Evolutionary conservation across 1,140 invertebrate genomes (phyloP), one percentile per base, ranked within the genome.

Genomic region (Polypedilum vanderplanki): DNA sequence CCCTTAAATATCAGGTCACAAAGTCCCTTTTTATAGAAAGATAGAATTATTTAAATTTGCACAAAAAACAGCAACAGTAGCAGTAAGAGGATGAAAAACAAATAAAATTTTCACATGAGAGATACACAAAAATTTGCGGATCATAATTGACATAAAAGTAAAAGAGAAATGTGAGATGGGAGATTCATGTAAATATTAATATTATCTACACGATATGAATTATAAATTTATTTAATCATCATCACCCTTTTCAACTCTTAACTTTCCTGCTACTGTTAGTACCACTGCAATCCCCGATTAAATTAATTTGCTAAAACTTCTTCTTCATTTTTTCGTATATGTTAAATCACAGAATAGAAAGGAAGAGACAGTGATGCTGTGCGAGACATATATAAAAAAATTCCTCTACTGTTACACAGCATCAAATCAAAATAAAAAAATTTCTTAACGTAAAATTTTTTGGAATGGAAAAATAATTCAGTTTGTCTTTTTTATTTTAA

Each of bases 171-270:
- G 41, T 46, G 41, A 46, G n/a, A n/a, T n/a, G n/a, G n/a, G n/a
- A 33, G 24, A 33, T 33, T 33, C 24, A 57, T 57, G 46, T 57
- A 57, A 57, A 57, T 57, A 57, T 57, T 57, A 33, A n/a, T 57
- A 57, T n/a, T 57, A 57, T 57, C 46, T 57, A 57, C 46, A 57
- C n/a, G 46, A 57, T 57, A 57, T 57, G 46, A 57, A 57, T 57
- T 57, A 57, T 57, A 57, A 57, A 57, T 57, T 57, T 57, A 57
- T 57, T 57, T 57, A 57, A 57, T 57, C 46, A 57, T 57, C 46
- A 12, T 57, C 46, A 57, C 12, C 46, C 46, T n/a, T 57, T 46
- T 46, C 41, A 12, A 9, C 41, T 57, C 3, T n/a, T 15, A 57
- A 57, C 46, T 15, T n/a, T n/a, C 46, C 12, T 12, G 12, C 46